These are phyloP conservation scores for Rhyacichthys aspro DNA, from an alignment of 2,797 vertebrate genomes.

Conservation along the genomic window DNA sequence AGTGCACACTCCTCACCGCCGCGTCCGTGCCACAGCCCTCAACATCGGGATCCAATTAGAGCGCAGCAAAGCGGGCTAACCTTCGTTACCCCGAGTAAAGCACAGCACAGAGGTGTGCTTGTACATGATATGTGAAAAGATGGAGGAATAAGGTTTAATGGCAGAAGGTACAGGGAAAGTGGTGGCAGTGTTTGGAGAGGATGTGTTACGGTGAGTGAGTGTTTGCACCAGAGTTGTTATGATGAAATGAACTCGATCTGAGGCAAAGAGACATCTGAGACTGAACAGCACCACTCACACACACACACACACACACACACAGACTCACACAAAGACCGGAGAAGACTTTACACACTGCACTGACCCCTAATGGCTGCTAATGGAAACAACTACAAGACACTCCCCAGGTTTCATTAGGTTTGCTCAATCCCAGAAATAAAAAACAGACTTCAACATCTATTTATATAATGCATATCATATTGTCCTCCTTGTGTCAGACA, in stretches of 20 bases:
- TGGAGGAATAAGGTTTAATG: background rate
- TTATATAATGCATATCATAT: too few species aligned
- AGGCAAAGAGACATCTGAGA: constrained; percentile 19
- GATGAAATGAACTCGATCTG: constrained; percentile 13
- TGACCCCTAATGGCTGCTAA: constrained; percentile 45
- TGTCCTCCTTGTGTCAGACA: too few species aligned
- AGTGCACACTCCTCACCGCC: constrained; percentile 41
- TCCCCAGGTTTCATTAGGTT: too few species aligned
- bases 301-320: constrained; percentile 12
- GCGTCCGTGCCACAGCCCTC: constrained; percentile 23
- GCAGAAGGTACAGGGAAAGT: background rate
- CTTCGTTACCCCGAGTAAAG: constrained; percentile 39
- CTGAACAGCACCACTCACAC: constrained; percentile 15
- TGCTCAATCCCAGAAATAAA: too few species aligned
- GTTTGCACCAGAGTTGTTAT: constrained; percentile 9
- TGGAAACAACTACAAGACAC: constrained; percentile 17
- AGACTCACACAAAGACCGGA: background rate
- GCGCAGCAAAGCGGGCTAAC: constrained; percentile 57
- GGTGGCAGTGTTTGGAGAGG: background rate
- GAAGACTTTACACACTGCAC: constrained; percentile 59
- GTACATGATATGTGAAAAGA: constrained; percentile 4
- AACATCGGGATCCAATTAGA: constrained; percentile 68
- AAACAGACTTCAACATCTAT: too few species aligned
- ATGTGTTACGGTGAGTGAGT: background rate
- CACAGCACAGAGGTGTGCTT: constrained; percentile 11